Percentiles rank a stretch among this genome's conserved stretches.
These are phyloP conservation scores for Drosophila ambigua DNA, from an alignment of 1,140 invertebrate genomes.

Conservation along the genomic window DNA sequence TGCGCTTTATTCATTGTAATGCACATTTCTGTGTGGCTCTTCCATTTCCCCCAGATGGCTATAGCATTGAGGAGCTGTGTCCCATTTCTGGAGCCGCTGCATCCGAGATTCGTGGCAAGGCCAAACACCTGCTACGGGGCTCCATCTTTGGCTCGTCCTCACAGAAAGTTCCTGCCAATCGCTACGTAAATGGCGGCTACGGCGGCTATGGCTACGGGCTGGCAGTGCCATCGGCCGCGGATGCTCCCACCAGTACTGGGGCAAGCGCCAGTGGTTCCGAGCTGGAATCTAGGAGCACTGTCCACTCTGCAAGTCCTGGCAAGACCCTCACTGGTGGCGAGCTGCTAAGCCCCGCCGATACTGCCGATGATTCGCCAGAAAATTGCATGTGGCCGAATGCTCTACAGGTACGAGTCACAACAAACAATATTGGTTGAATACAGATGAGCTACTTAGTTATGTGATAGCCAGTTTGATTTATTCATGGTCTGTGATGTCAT, in stretches of 20 bases:
- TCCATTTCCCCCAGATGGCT: conserved; percentile 63
- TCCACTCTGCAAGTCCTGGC: neutral
- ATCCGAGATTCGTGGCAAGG: conserved; percentile 62
- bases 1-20: neutral
- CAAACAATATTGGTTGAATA: no score
- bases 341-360: conserved; percentile 15
- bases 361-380: conserved; percentile 55
- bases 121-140: conserved; percentile 71
- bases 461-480: no score
- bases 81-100: conserved; percentile 45
- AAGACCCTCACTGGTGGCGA: conserved; percentile 13
- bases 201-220: conserved; percentile 30
- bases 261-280: conserved; percentile 24
- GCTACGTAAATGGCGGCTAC: conserved; percentile 54
- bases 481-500: no score
- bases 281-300: conserved; percentile 1
- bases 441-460: no score
- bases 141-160: conserved; percentile 69
- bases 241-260: conserved; percentile 18
- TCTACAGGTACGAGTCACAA: conserved; percentile 58
- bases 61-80: conserved; percentile 77
- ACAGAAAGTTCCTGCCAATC: conserved; percentile 60
- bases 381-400: conserved; percentile 83
- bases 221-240: conserved; percentile 19
- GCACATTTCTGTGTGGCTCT: conserved; percentile 7